Evolutionary conservation across 23 tunicate species (phyloP).

Genomic region (Botrylloides violaceus): DNA sequence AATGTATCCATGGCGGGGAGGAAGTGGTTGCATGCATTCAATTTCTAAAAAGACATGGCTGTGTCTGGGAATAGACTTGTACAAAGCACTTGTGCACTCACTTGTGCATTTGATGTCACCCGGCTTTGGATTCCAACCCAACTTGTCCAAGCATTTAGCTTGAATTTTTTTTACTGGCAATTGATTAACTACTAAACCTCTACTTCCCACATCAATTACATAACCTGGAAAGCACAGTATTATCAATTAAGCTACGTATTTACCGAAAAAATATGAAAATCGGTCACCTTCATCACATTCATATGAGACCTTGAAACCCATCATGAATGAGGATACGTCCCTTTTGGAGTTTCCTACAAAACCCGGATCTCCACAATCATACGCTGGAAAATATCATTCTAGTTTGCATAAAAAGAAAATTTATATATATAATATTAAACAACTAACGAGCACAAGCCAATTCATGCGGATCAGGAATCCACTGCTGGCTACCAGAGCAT

Average conservation of each 20-base stretch:
- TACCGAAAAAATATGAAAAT: too few relatives aligned
- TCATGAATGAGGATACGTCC: not conserved
- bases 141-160: slow-evolving; percentile 7
- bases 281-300: not conserved
- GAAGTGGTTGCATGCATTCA: slow-evolving; percentile 40
- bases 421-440: not conserved
- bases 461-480: slow-evolving; percentile 28
- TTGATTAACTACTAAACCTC: slow-evolving; percentile 2
- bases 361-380: slow-evolving; percentile 24
- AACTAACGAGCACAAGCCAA: slow-evolving; percentile 29
- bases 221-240: slow-evolving; percentile 12
- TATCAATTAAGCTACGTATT: too few relatives aligned
- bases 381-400: too few relatives aligned
- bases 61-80: too few relatives aligned
- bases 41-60: slow-evolving; percentile 8
- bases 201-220: slow-evolving; percentile 12
- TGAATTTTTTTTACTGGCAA: not conserved
- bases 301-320: not conserved
- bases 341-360: not conserved
- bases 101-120: slow-evolving; percentile 26
- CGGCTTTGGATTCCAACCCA: slow-evolving; percentile 44
- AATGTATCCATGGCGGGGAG: slow-evolving; percentile 33
- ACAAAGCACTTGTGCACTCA: not conserved
- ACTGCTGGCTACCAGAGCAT: slow-evolving; percentile 32
- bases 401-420: not conserved